A percentile compares a stretch with the other conserved stretches of the same genome.
Evolutionary conservation across 2,888 invertebrate species (phyloP).

Genomic region (Eledona agricola): DNA sequence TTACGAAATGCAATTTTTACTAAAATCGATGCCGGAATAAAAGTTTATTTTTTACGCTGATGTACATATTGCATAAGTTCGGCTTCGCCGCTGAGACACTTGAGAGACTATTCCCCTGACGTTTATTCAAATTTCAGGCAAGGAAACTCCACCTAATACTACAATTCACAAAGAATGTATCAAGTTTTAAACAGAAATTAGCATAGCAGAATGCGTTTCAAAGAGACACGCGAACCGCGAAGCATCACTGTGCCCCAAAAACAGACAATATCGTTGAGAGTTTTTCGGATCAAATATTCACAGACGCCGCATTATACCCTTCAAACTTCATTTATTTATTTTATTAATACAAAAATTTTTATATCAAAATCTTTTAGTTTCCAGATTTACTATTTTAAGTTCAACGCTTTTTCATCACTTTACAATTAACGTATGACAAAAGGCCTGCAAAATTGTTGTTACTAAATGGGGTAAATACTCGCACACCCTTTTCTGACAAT

Average conservation of each 20-base stretch:
- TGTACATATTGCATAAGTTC: constrained; percentile 36
- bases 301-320: too few relatives aligned
- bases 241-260: constrained; percentile 43
- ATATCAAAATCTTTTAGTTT: too few relatives aligned
- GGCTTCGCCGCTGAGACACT: constrained; percentile 38
- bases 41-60: constrained; percentile 12
- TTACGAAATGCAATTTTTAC: constrained; percentile 3
- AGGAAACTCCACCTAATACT: constrained; percentile 40
- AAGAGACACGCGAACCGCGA: constrained; percentile 50
- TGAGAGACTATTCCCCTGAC: constrained; percentile 40
- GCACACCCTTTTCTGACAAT: too few relatives aligned
- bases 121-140: constrained; percentile 44
- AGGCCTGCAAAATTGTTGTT: too few relatives aligned
- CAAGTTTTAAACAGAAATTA: constrained; percentile 53
- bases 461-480: too few relatives aligned
- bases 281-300: neutral
- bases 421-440: too few relatives aligned
- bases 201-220: constrained; percentile 49
- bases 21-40: neutral
- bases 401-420: too few relatives aligned
- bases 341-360: too few relatives aligned
- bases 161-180: constrained; percentile 49
- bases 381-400: too few relatives aligned
- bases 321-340: too few relatives aligned
- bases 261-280: neutral